A percentile compares a stretch with the other conserved stretches of the same genome.
Evolutionary conservation across 2,888 invertebrate species (phyloP).

Genomic region (Uropetala carovei): DNA sequence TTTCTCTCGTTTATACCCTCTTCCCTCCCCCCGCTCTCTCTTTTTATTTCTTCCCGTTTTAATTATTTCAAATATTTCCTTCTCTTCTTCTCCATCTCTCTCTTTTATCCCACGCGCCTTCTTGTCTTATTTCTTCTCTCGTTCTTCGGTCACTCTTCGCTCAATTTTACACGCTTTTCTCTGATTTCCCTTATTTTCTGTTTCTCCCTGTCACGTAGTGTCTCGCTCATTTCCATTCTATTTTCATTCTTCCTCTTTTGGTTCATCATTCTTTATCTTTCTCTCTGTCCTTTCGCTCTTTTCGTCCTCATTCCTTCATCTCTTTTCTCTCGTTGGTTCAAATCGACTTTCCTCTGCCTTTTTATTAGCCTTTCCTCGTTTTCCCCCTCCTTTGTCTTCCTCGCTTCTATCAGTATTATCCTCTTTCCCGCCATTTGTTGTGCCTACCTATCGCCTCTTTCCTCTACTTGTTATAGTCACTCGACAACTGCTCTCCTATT

Average conservation of each 20-base stretch:
- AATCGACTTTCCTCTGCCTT: too few relatives aligned
- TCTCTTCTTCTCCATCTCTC: too few relatives aligned
- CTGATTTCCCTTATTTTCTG: neutral
- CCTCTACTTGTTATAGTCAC: neutral
- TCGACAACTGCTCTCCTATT: neutral
- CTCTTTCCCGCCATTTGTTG: neutral
- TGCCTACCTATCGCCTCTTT: neutral
- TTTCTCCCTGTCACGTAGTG: neutral
- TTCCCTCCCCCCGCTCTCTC: neutral
- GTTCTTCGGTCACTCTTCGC: neutral
- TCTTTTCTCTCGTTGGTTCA: too few relatives aligned
- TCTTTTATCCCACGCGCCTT: neutral
- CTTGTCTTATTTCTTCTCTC: neutral
- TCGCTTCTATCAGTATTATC: too few relatives aligned
- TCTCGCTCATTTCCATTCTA: neutral
- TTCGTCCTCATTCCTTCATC: neutral
- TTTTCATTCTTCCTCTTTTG: neutral
- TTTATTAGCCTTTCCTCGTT: too few relatives aligned
- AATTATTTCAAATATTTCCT: too few relatives aligned
- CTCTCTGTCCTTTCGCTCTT: neutral
- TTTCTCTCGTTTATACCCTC: neutral
- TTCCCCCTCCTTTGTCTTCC: too few relatives aligned
- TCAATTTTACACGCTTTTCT: neutral
- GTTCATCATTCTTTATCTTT: neutral
- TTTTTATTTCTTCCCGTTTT: neutral